Conservation (phyloP, 2,113 vertebrate species). For the Cololabis saira region DNA sequence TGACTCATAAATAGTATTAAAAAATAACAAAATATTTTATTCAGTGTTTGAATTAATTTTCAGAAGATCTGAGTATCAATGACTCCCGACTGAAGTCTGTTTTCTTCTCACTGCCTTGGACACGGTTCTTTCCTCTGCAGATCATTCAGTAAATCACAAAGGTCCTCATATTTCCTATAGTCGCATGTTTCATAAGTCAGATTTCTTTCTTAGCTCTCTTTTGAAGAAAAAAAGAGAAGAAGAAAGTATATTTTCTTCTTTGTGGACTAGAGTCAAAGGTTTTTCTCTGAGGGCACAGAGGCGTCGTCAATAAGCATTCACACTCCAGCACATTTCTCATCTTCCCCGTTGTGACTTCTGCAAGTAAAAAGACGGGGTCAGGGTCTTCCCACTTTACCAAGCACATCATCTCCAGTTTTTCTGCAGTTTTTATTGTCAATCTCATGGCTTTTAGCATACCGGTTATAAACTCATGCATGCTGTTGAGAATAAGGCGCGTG, state of each 20-base stretch:
- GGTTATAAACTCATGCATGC: constrained; percentile 10
- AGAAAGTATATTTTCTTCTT: background rate
- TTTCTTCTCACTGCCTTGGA: background rate
- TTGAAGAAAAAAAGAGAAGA: no score
- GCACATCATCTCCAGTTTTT: constrained; percentile 5
- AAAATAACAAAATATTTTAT: no score
- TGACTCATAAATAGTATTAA: no score
- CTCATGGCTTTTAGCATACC: constrained; percentile 6
- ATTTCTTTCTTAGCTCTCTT: background rate
- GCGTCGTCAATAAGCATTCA: no score
- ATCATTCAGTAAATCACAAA: background rate
- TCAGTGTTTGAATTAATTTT: no score
- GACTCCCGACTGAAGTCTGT: background rate
- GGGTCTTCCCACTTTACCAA: constrained; percentile 1
- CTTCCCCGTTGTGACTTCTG: no score
- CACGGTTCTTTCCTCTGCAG: background rate
- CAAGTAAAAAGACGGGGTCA: background rate
- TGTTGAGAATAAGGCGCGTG: constrained; percentile 20
- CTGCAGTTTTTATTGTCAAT: constrained; percentile 4
- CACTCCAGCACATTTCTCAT: no score
- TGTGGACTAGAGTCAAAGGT: no score
- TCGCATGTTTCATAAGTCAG: background rate
- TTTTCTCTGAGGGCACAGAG: no score
- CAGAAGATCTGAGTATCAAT: no score
- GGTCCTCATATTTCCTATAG: background rate